Evolutionary conservation across 1,140 invertebrate species (phyloP).

Genomic region (Sogatella furcifera): DNA sequence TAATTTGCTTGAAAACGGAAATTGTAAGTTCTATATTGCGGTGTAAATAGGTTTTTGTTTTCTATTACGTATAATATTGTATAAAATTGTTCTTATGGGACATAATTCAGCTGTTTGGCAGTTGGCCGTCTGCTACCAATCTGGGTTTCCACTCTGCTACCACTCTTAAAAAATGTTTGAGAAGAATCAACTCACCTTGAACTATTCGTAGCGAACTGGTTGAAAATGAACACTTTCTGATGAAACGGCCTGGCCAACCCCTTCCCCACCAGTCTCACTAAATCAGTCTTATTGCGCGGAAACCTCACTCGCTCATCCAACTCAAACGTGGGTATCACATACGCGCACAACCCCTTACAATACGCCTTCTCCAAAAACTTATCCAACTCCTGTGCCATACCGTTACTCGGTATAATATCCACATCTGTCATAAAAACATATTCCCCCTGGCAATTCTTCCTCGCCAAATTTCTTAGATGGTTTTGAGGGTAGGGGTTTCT

Average conservation of each 20-base stretch:
- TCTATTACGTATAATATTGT: too few species aligned
- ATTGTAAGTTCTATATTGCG: too few species aligned
- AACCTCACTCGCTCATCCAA: constrained; percentile 62
- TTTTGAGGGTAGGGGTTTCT: constrained; percentile 76
- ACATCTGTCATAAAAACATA: constrained; percentile 76
- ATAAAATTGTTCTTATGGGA: too few species aligned
- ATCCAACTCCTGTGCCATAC: constrained; percentile 52
- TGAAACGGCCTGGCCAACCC: constrained; percentile 82
- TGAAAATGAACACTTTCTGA: constrained; percentile 83
- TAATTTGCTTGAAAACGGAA: too few species aligned
- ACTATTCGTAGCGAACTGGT: constrained; percentile 87
- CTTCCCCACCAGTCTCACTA: constrained; percentile 60
- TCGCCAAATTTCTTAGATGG: constrained; percentile 69
- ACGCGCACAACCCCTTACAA: constrained; percentile 55
- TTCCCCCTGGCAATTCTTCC: constrained; percentile 68
- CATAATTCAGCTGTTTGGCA: too few species aligned
- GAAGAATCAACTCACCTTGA: constrained; percentile 48
- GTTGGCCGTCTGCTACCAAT: too few species aligned
- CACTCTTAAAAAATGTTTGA: too few species aligned
- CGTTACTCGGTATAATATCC: constrained; percentile 67
- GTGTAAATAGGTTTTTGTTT: too few species aligned
- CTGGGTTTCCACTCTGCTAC: too few species aligned
- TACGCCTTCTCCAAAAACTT: constrained; percentile 45
- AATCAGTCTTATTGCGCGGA: constrained; percentile 63
- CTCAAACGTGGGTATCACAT: constrained; percentile 88